A percentile compares a stretch with the other conserved stretches of the same genome.
Conservation (phyloP, 2,888 invertebrate genomes). For the Meteorus colon region DNA sequence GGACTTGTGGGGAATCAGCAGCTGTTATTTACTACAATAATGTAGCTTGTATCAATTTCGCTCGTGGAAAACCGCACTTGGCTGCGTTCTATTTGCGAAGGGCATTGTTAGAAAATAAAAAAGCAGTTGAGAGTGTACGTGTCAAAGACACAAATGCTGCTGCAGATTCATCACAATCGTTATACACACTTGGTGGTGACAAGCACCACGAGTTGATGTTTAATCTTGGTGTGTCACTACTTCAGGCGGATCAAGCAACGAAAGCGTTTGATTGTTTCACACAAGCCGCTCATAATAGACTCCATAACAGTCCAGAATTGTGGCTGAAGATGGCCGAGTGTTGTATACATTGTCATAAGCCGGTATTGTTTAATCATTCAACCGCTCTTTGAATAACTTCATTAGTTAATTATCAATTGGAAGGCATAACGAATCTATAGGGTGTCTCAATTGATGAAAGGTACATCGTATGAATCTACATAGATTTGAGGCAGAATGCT, state of each 20-base stretch:
- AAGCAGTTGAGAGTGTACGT: slow-evolving; percentile 70
- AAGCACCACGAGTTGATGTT: slow-evolving; percentile 82
- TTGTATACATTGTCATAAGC: slow-evolving; percentile 83
- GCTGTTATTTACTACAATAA: slow-evolving; percentile 85
- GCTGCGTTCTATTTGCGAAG: slow-evolving; percentile 87
- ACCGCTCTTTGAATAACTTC: neutral
- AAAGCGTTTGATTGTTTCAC: slow-evolving; percentile 94
- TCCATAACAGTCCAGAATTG: slow-evolving; percentile 90
- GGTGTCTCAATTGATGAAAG: too few relatives aligned
- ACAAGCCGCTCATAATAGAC: slow-evolving; percentile 85
- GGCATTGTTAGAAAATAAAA: slow-evolving; percentile 84
- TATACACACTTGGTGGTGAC: slow-evolving; percentile 79
- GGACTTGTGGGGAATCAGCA: slow-evolving; percentile 78
- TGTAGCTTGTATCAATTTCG: slow-evolving; percentile 86
- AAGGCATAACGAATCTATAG: too few relatives aligned
- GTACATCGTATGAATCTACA: too few relatives aligned
- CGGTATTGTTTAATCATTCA: slow-evolving; percentile 71
- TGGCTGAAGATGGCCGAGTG: slow-evolving; percentile 97
- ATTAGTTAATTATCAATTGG: too few relatives aligned
- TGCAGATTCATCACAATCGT: slow-evolving; percentile 74
- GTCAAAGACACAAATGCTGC: slow-evolving; percentile 70
- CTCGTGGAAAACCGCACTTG: slow-evolving; percentile 86
- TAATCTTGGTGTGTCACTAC: slow-evolving; percentile 88
- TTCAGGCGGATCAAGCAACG: slow-evolving; percentile 86
- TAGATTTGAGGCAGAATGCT: too few relatives aligned